Percentiles rank a stretch among this genome's conserved stretches.
phyloP scores from a whole-genome alignment of 2,888 invertebrate species.

The Dryococelus australis region DNA sequence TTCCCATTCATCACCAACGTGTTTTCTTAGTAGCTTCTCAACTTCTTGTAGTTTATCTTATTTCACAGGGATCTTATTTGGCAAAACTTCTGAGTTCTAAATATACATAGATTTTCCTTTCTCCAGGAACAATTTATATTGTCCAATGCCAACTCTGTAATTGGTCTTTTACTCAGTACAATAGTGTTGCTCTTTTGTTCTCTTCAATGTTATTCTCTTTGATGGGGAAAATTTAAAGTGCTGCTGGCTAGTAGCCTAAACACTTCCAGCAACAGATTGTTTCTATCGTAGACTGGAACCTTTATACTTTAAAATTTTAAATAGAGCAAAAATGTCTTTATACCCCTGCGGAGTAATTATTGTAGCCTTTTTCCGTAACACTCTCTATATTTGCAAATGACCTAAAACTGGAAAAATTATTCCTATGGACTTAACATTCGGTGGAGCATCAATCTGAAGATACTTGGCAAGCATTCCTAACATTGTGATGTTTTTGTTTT shows the following conservation, averaged over 20 bases:
- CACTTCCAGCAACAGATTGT: not conserved
- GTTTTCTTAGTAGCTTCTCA: slow-evolving; percentile 21
- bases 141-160: slow-evolving; percentile 31
- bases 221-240: slow-evolving; percentile 47
- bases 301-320: too few relatives aligned
- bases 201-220: slow-evolving; percentile 43
- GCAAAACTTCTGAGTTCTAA: not conserved
- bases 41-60: not conserved
- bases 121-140: slow-evolving; percentile 6
- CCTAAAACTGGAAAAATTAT: too few relatives aligned
- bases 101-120: slow-evolving; percentile 21
- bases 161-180: slow-evolving; percentile 24
- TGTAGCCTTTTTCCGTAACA: too few relatives aligned
- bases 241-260: slow-evolving; percentile 46
- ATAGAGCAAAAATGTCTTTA: too few relatives aligned
- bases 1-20: slow-evolving; percentile 24
- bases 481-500: too few relatives aligned
- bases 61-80: not conserved
- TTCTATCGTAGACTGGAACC: too few relatives aligned
- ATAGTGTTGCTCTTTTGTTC: slow-evolving; percentile 32
- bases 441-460: too few relatives aligned
- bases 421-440: too few relatives aligned
- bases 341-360: too few relatives aligned
- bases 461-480: too few relatives aligned
- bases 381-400: too few relatives aligned